Evolutionary conservation across 2,113 vertebrate species (phyloP), one percentile per base, ranked within the genome.

Genomic region (Tauraco erythrolophus): DNA sequence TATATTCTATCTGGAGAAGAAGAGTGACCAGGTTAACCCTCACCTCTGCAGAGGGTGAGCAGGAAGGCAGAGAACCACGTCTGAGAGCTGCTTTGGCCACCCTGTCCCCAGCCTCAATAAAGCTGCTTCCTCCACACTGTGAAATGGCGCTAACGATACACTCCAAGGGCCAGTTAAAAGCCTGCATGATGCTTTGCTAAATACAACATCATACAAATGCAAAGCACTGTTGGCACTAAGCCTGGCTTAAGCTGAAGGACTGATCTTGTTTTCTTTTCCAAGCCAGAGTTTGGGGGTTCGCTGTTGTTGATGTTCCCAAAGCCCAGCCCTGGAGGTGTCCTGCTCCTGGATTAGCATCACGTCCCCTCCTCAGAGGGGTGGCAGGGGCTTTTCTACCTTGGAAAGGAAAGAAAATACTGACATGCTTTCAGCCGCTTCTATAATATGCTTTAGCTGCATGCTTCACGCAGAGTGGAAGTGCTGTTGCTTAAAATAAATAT

Each of bases 391-490:
- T 82, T 71, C 66, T 84, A 4, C 43, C 39, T 75, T 61, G 43
- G 41, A 94, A 84, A 84, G 65, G 31, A 92, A 56, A 64, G 17
- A 61, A 85, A 94, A 80, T 54, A 53, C 84, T 76, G 50, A 33
- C 50, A 39, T 72, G 53, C 7, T 88, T 87, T 72, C 17, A 33
- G 17, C 8, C 8, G 6, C 53, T 84, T 81, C 39, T 79, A 56
- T 87, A 87, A 43, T 17, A 41, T 3, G 3, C 53, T 82, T 79
- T 35, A 69, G 19, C 57, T 33, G 23, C 46, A 9, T 28, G 54
- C 6, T 82, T 82, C 45, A 3, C 12, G 35, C 37, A 39, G 25
- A 51, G 27, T 28, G 13, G 14, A 66, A 83, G 46, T 21, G 33
- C 28, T 8, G 3, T 19, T 13, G 9, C 51, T 81, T 50, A 51